phyloP scores from a whole-genome alignment of 2,113 vertebrate genomes.

The Gasterosteus aculeatus region DNA sequence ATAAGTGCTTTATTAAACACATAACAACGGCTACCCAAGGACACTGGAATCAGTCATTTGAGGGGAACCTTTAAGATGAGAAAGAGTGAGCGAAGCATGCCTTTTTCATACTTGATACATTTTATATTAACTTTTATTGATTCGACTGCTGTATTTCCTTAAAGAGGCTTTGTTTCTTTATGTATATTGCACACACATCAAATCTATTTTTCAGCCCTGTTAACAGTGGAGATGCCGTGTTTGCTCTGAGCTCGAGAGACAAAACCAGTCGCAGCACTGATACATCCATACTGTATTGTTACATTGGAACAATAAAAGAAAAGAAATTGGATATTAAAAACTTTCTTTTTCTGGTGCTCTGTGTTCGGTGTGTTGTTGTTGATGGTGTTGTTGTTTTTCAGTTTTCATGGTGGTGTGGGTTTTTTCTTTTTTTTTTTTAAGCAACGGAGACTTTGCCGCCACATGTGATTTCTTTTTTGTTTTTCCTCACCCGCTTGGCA shows the following conservation, averaged over 20 bases:
- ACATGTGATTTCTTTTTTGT: slow-evolving; percentile 81
- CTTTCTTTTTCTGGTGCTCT: slow-evolving; percentile 65
- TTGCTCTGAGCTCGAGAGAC: slow-evolving; percentile 69
- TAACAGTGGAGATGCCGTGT: slow-evolving; percentile 72
- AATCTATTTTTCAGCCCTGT: slow-evolving; percentile 81
- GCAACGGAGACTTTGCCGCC: slow-evolving; percentile 81
- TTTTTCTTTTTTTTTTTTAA: slow-evolving; percentile 41
- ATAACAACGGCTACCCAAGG: slow-evolving; percentile 67
- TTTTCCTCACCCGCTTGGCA: slow-evolving; percentile 96
- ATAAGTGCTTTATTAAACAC: slow-evolving; percentile 76
- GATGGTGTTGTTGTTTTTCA: slow-evolving; percentile 56
- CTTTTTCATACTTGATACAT: slow-evolving; percentile 83
- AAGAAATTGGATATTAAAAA: slow-evolving; percentile 75
- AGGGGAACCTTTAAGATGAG: slow-evolving; percentile 40
- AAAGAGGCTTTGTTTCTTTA: slow-evolving; percentile 83
- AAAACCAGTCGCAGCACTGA: slow-evolving; percentile 69
- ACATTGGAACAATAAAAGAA: slow-evolving; percentile 78
- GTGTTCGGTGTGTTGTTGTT: slow-evolving; percentile 70
- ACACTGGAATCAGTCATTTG: slow-evolving; percentile 53
- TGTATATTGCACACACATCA: slow-evolving; percentile 77
- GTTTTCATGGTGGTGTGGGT: slow-evolving; percentile 85
- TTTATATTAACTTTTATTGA: slow-evolving; percentile 77
- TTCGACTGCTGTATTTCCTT: slow-evolving; percentile 75
- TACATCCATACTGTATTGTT: slow-evolving; percentile 76
- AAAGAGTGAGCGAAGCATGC: slow-evolving; percentile 74